These are phyloP conservation scores for Campylomormyrus numenius DNA, from an alignment of 2,113 vertebrate genomes.

Conservation along the genomic window DNA sequence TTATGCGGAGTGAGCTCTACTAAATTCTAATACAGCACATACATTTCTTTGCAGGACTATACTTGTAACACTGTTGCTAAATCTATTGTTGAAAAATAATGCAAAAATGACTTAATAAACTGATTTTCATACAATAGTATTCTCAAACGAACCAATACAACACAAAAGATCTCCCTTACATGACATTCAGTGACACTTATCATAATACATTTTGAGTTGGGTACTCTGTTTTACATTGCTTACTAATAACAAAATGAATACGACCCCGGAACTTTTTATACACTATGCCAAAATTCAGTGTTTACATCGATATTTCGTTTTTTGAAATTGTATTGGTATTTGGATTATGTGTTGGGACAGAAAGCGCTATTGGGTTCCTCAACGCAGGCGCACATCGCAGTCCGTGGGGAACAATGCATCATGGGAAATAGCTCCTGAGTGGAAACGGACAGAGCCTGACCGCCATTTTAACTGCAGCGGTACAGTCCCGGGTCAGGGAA, in stretches of 20 bases:
- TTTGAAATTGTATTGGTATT: background rate
- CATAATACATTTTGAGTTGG: background rate
- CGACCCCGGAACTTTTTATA: background rate
- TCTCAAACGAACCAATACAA: background rate
- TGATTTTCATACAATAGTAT: background rate
- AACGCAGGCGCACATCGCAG: background rate
- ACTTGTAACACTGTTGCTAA: background rate
- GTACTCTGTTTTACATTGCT: background rate
- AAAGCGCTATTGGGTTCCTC: background rate
- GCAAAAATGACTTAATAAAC: background rate
- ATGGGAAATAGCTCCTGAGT: background rate
- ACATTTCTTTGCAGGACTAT: background rate
- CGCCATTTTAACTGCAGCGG: conserved; percentile 24
- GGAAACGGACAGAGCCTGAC: background rate
- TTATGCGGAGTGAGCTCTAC: background rate
- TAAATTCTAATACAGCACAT: background rate
- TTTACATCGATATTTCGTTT: background rate
- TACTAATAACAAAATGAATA: background rate
- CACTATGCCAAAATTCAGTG: background rate
- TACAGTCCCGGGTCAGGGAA: background rate
- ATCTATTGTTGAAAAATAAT: background rate
- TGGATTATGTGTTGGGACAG: background rate
- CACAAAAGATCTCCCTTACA: background rate
- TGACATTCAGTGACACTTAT: background rate
- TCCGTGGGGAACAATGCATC: background rate